Percentiles rank a stretch among this genome's conserved stretches.
These are phyloP conservation scores for Champsocephalus gunnari DNA, from an alignment of 2,797 vertebrate species.

Conservation along the genomic window DNA sequence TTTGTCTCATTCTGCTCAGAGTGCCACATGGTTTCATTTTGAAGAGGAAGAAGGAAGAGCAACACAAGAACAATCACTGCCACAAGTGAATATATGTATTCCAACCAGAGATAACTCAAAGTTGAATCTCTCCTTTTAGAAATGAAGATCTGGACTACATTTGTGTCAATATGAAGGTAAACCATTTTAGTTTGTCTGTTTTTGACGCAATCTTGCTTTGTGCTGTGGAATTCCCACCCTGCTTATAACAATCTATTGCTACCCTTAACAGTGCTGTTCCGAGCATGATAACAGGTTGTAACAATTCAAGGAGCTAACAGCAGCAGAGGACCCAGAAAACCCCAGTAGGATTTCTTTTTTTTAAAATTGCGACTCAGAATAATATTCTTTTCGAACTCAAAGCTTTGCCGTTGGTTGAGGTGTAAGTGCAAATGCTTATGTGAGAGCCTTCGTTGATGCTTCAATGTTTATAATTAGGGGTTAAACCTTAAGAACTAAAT, in stretches of 20 bases:
- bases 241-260: not conserved
- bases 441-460: constrained; percentile 2
- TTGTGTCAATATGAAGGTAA: not conserved
- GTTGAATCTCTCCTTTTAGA: not conserved
- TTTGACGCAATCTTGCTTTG: not conserved
- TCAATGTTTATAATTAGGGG: constrained; percentile 5
- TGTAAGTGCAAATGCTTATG: not conserved
- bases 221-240: constrained; percentile 1
- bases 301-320: not conserved
- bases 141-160: not conserved
- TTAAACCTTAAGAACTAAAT: constrained; percentile 9
- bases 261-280: not conserved
- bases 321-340: not conserved
- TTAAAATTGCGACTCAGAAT: constrained; percentile 1
- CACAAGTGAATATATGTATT: not conserved
- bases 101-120: not conserved
- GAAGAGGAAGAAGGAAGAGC: not conserved
- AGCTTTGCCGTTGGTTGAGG: not conserved
- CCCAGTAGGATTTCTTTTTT: not conserved
- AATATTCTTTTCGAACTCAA: not conserved
- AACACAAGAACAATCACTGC: not conserved
- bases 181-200: not conserved
- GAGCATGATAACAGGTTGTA: not conserved
- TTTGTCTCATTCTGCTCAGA: not conserved
- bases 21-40: not conserved